These are phyloP conservation scores for Dusona sp. DNA, from an alignment of 2,888 invertebrate species.

Conservation along the genomic window DNA sequence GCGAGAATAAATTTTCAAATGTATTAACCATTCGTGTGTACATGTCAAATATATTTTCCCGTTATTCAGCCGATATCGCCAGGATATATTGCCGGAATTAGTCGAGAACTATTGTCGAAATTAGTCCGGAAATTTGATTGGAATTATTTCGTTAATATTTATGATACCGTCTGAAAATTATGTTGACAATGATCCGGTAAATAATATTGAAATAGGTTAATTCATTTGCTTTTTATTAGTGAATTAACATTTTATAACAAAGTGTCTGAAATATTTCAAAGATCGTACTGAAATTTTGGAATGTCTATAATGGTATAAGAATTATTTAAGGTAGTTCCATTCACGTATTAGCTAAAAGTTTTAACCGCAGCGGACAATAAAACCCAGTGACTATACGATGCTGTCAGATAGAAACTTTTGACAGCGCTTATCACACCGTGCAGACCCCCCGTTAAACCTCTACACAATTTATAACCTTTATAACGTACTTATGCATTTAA, in stretches of 20 bases:
- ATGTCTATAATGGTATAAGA: too few species aligned
- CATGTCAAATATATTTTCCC: conserved; percentile 6
- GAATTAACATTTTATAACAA: not conserved
- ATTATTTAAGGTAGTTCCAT: too few species aligned
- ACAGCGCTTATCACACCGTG: too few species aligned
- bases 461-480: too few species aligned
- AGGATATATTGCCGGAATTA: not conserved
- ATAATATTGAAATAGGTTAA: not conserved
- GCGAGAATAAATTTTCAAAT: not conserved
- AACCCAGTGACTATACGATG: too few species aligned
- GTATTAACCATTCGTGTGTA: not conserved
- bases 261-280: too few species aligned
- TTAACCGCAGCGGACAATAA: too few species aligned
- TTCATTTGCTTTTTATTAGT: not conserved
- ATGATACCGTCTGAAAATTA: not conserved
- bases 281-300: too few species aligned
- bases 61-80: not conserved
- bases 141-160: not conserved
- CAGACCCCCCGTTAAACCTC: too few species aligned
- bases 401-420: too few species aligned
- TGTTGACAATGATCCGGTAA: not conserved
- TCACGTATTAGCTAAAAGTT: too few species aligned
- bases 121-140: not conserved
- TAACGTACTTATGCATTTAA: too few species aligned
- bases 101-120: not conserved